Conservation (phyloP, 2,113 vertebrate species). For the Lepisosteus oculatus region DNA sequence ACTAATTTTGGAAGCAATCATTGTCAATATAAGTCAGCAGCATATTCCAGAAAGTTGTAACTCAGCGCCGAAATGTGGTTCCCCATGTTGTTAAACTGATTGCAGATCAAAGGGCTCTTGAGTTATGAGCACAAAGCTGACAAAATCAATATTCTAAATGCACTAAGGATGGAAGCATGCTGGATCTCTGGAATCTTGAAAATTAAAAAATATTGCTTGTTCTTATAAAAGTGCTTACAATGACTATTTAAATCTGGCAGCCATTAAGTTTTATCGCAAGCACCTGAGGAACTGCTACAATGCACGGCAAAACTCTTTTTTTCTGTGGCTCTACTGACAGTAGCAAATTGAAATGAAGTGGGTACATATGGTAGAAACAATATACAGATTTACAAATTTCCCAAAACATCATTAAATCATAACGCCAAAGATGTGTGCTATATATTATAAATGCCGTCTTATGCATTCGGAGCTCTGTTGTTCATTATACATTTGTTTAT, state of each 20-base stretch:
- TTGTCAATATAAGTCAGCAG: slow-evolving; percentile 82
- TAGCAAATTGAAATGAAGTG: slow-evolving; percentile 86
- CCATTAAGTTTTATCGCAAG: slow-evolving; percentile 78
- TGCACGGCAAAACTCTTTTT: slow-evolving; percentile 64
- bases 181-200: slow-evolving; percentile 73
- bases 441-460: slow-evolving; percentile 75
- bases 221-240: slow-evolving; percentile 81
- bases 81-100: slow-evolving; percentile 65
- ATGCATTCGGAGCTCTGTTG: slow-evolving; percentile 70
- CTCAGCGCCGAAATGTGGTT: slow-evolving; percentile 71
- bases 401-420: slow-evolving; percentile 80
- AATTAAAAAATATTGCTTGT: slow-evolving; percentile 84
- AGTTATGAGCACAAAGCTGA: slow-evolving; percentile 79
- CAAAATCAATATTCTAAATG: slow-evolving; percentile 74
- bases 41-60: slow-evolving; percentile 65
- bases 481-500: slow-evolving; percentile 75
- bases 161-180: slow-evolving; percentile 61
- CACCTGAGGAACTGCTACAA: slow-evolving; percentile 76
- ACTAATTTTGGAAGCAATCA: slow-evolving; percentile 88
- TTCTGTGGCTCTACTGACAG: slow-evolving; percentile 79
- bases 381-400: slow-evolving; percentile 79
- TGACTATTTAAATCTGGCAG: slow-evolving; percentile 75
- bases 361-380: slow-evolving; percentile 79
- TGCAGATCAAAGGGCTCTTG: slow-evolving; percentile 68
- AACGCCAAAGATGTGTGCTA: slow-evolving; percentile 68